These are phyloP conservation scores for Sarcophilus harrisii DNA, from an alignment of 2,797 vertebrate species.

Conservation along the genomic window DNA sequence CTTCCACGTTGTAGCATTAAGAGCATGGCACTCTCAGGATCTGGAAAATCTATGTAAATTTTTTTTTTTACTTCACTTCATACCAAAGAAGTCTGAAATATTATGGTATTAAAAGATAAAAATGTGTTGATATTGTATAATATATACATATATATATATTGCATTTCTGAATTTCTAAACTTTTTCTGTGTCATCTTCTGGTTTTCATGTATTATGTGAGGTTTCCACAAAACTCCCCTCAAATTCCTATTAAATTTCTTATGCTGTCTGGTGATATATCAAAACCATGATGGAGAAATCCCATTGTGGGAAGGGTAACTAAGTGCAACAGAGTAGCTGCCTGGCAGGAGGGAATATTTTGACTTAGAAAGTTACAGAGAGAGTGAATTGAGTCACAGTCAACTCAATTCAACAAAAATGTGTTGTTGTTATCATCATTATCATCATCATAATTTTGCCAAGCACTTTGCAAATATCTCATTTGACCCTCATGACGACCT, in stretches of 20 bases:
- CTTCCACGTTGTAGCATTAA: background rate
- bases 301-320: background rate
- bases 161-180: background rate
- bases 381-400: background rate
- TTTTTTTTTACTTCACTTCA: background rate
- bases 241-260: background rate
- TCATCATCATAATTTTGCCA: background rate
- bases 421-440: background rate
- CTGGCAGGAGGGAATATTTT: background rate
- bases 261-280: background rate
- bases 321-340: background rate
- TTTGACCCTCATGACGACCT: background rate
- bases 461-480: background rate
- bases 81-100: background rate
- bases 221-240: background rate
- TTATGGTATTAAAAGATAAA: background rate
- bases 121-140: background rate
- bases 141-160: background rate
- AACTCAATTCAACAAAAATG: background rate
- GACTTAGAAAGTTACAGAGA: background rate
- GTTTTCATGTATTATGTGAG: background rate
- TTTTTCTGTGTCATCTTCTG: background rate
- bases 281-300: background rate
- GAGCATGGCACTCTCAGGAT: background rate
- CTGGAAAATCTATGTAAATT: background rate